Conservation (phyloP, 2,797 vertebrate species). For the Takifugu ocellatus region DNA sequence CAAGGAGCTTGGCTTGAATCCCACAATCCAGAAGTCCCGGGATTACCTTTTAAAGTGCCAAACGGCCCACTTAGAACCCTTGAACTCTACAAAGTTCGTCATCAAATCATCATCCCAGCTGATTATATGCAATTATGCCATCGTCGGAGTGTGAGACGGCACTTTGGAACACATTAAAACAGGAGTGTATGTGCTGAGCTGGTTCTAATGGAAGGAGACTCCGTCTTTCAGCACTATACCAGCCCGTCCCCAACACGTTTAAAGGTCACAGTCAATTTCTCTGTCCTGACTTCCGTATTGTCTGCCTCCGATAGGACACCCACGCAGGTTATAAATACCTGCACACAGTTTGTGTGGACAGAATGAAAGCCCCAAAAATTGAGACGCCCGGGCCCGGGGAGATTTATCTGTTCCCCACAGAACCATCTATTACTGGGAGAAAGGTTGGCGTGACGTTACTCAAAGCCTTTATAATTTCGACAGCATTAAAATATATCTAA, state of each 20-base stretch:
- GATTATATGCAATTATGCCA: constrained; percentile 57
- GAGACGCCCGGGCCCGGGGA: too few relatives aligned
- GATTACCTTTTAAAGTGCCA: constrained; percentile 54
- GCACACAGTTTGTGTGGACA: background rate
- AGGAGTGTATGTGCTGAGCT: constrained; percentile 31
- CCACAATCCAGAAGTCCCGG: constrained; percentile 48
- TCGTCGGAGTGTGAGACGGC: constrained; percentile 1
- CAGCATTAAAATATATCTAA: constrained; percentile 9
- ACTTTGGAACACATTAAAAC: constrained; percentile 58
- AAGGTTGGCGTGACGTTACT: too few relatives aligned
- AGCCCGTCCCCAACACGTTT: constrained; percentile 31
- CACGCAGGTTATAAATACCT: constrained; percentile 2
- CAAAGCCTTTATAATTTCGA: background rate
- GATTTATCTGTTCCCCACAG: too few relatives aligned
- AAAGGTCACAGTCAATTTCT: constrained; percentile 44
- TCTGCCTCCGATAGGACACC: constrained; percentile 26
- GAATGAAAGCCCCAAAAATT: too few relatives aligned
- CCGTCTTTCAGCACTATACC: constrained; percentile 40
- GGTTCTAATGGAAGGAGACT: constrained; percentile 33
- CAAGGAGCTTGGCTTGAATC: constrained; percentile 56
- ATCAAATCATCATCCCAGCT: constrained; percentile 59
- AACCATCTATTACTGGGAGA: too few relatives aligned
- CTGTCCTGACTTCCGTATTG: constrained; percentile 28
- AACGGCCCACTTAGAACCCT: constrained; percentile 61
- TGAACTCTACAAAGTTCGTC: constrained; percentile 59